Evolutionary conservation across 2,888 invertebrate species (phyloP).

Genomic region (Oscheius myriophilus): DNA sequence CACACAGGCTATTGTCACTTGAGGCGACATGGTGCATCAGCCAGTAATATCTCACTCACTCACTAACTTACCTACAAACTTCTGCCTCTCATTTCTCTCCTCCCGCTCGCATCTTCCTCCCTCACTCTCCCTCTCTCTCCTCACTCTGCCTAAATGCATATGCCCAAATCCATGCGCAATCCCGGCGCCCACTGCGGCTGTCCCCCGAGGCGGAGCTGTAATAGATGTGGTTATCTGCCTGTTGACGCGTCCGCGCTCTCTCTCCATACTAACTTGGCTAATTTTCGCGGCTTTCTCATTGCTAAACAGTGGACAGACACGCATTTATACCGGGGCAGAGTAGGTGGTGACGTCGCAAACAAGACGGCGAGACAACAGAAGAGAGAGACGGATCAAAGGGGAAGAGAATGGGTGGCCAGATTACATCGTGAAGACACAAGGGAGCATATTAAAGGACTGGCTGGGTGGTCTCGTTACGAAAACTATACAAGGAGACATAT

Average conservation of each 20-base stretch:
- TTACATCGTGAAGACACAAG: too few relatives aligned
- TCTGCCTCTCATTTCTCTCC: neutral
- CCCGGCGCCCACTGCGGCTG: neutral
- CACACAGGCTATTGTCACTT: too few relatives aligned
- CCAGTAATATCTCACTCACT: too few relatives aligned
- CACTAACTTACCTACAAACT: too few relatives aligned
- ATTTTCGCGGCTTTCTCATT: conserved; percentile 6
- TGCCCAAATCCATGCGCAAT: neutral
- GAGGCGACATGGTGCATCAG: too few relatives aligned
- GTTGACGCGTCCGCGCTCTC: conserved; percentile 32
- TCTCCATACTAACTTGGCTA: conserved; percentile 31
- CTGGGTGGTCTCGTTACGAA: too few relatives aligned
- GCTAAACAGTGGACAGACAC: neutral
- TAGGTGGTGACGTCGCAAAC: neutral
- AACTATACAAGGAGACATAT: too few relatives aligned
- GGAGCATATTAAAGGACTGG: too few relatives aligned
- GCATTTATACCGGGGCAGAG: neutral
- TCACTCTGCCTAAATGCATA: neutral
- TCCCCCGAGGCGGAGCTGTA: conserved; percentile 29
- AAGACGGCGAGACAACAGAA: neutral
- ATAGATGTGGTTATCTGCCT: conserved; percentile 38
- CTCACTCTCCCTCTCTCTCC: conserved; percentile 38
- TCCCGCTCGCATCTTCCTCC: conserved; percentile 32
- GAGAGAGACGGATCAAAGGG: neutral
- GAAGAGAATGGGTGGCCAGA: too few relatives aligned